Evolutionary conservation across 2,888 invertebrate species (phyloP).

Genomic region (Enchytraeus crypticus): DNA sequence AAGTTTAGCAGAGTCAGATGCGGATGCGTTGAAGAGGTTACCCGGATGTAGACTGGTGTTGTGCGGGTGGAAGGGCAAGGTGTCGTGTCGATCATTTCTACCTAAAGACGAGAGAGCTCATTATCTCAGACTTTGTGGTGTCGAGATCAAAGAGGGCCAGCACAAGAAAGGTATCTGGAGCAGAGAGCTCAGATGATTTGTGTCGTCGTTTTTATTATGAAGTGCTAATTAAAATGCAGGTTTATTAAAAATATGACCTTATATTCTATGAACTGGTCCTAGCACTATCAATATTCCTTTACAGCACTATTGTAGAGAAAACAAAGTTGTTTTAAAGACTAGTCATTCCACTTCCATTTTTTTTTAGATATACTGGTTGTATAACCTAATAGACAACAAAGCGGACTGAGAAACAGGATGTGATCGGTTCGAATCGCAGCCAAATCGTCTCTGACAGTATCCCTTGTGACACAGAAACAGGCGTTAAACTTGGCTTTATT

Average conservation of each 20-base stretch:
- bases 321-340: no score
- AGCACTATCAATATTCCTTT: background rate
- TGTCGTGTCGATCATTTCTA: constrained; percentile 78
- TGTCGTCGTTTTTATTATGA: background rate
- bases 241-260: background rate
- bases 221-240: background rate
- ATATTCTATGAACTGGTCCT: background rate
- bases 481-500: no score
- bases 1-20: no score
- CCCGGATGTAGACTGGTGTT: constrained; percentile 36
- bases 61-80: constrained; percentile 78
- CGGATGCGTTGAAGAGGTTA: no score
- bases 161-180: background rate
- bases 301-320: no score
- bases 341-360: no score
- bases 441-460: no score
- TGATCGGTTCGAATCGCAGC: no score
- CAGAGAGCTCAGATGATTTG: background rate
- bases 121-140: constrained; percentile 73
- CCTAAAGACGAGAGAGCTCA: constrained; percentile 76
- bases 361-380: no score
- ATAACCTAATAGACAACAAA: no score
- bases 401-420: no score
- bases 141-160: constrained; percentile 53
- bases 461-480: no score